Base-by-base conservation (phyloP, 2,113 vertebrate genomes). In the Gasterosteus aculeatus region DNA sequence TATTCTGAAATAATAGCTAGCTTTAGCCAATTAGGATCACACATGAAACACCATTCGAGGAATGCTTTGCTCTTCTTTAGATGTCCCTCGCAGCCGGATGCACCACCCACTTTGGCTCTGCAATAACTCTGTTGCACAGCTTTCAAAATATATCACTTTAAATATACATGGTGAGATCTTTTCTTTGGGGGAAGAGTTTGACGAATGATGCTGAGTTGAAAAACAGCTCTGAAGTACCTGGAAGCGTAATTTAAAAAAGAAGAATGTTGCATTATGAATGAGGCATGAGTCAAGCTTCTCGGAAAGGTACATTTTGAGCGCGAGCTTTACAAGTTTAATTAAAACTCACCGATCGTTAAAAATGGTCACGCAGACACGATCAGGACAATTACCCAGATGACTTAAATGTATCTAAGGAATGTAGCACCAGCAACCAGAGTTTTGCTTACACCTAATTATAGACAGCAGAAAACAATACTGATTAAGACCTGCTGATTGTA, bases 101-200 rank as follows among this genome's bases (percentile, higher is more conserved):
- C 62, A 44, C 59, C 26, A 44, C 49, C 33, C 38, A 44, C 61
- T 31, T 72, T 49, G 33, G 2, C 54, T 65, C 46, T 54, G 65
- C 72, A 64, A 15, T 64, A 6, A 39, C 31, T 62, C 59, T 75
- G 33, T 60, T 78, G 33, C 54, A 79, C 53, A 64, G 53, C 61
- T 67, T 82, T 72, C 69, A 83, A 78, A 81, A 85, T 84, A 54
- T 11, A 70, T 62, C 59, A 51, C 57, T 78, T 85, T 61, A 80
- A 81, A 83, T 75, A 69, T 80, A 72, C 64, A 81, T 72, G 53
- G 70, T 41, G 46, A 78, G n/a, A 56, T 53, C 53, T 60, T 29
- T 72, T 82, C 51, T 75, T 46, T 1, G 54, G 80, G 58, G 33
- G 33, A 57, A 51, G 54, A 64, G 35, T 65, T 66, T 63, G 70